A percentile compares a stretch with the other conserved stretches of the same genome.
Evolutionary conservation across 2,113 vertebrate genomes (phyloP).

Genomic region (Peromyscus californicus): DNA sequence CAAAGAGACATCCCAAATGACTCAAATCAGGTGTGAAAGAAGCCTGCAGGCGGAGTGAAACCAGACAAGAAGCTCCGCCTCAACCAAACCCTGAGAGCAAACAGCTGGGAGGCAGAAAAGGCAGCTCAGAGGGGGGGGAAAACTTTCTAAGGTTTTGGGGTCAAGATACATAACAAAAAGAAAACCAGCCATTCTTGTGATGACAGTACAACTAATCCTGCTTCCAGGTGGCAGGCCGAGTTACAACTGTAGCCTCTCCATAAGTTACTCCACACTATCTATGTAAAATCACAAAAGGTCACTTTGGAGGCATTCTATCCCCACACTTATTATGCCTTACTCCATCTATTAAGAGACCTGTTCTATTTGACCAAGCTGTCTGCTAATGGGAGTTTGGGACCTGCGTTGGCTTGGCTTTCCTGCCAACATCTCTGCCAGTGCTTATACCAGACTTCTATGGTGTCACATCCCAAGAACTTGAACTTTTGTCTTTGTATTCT

Average conservation of each 20-base stretch:
- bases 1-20: constrained; percentile 29
- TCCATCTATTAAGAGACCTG: not conserved
- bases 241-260: not conserved
- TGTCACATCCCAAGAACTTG: not conserved
- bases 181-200: not conserved
- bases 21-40: constrained; percentile 10
- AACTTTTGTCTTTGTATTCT: not conserved
- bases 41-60: not conserved
- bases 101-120: not conserved
- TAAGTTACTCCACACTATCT: not conserved
- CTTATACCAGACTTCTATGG: not conserved
- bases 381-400: not conserved
- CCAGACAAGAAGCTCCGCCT: not conserved
- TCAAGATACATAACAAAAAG: constrained; percentile 10
- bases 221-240: not conserved
- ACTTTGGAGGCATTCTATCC: not conserved
- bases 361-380: constrained; percentile 32
- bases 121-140: not conserved
- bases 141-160: not conserved
- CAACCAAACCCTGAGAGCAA: not conserved
- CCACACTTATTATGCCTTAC: not conserved
- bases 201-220: not conserved
- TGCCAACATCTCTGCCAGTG: constrained; percentile 1
- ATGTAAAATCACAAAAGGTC: not conserved
- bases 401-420: constrained; percentile 27